A percentile compares a stretch with the other conserved stretches of the same genome.
phyloP scores from a whole-genome alignment of 2,113 vertebrate genomes.

The Sterna hirundo region DNA sequence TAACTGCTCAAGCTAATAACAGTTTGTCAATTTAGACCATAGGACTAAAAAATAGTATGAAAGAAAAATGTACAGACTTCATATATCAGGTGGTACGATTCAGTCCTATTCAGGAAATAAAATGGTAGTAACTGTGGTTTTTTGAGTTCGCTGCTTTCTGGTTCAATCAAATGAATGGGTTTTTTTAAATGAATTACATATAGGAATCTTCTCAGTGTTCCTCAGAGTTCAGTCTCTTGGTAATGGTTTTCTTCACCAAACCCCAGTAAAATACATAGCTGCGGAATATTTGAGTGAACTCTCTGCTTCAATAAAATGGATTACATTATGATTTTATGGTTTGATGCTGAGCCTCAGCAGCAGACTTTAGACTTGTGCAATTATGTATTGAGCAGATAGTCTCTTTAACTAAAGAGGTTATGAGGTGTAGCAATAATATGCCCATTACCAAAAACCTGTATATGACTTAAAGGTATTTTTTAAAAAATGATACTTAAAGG shows the following conservation, averaged over 20 bases:
- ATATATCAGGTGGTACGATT: not conserved
- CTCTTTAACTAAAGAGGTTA: not conserved
- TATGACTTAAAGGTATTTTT: not conserved
- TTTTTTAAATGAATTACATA: not conserved
- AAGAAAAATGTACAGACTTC: not conserved
- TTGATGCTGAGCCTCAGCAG: not conserved
- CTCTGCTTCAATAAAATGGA: not conserved
- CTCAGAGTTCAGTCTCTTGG: not conserved
- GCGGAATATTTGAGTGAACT: not conserved
- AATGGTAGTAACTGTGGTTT: not conserved
- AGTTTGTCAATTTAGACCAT: not conserved
- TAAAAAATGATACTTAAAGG: not conserved
- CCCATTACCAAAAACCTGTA: not conserved
- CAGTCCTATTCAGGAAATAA: not conserved
- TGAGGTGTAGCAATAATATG: not conserved
- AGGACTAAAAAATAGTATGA: not conserved
- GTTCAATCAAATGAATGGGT: not conserved
- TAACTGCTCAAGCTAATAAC: not conserved
- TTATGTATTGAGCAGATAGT: not conserved
- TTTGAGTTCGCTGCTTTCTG: not conserved
- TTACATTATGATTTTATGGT: not conserved
- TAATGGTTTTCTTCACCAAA: not conserved
- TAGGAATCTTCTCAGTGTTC: not conserved
- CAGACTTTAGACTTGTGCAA: not conserved
- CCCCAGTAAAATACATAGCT: not conserved